These are phyloP conservation scores for Zosterops pallidus DNA, from an alignment of 2,113 vertebrate species.

Conservation along the genomic window DNA sequence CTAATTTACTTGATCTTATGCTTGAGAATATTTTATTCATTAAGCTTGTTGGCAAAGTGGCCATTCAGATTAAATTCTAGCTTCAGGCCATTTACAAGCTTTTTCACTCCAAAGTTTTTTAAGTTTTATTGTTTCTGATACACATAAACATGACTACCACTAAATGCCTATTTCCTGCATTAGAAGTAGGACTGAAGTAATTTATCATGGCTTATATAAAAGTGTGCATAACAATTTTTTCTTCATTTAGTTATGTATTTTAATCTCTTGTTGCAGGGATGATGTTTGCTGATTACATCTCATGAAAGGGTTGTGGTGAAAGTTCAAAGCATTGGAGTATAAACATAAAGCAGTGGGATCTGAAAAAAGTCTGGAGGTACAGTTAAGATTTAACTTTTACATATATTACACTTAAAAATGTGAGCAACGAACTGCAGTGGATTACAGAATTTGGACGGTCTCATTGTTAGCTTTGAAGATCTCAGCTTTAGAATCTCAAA, in stretches of 20 bases:
- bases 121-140: not conserved
- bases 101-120: not conserved
- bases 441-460: not conserved
- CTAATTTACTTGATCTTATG: not conserved
- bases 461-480: slow-evolving; percentile 9
- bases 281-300: not conserved
- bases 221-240: not conserved
- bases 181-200: not conserved
- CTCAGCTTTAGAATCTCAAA: not conserved
- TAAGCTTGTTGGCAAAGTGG: not conserved
- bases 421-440: not conserved
- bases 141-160: not conserved
- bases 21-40: not conserved
- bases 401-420: not conserved
- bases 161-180: not conserved
- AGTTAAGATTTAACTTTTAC: not conserved
- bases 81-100: not conserved
- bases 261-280: not conserved
- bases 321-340: not conserved
- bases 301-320: not conserved
- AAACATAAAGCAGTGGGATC: not conserved
- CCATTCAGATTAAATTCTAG: slow-evolving; percentile 23
- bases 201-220: not conserved
- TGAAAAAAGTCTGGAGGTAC: not conserved
- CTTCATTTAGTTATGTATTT: not conserved